Base-by-base conservation (phyloP, 2,113 vertebrate species). In the Puffinus mauretanicus region DNA sequence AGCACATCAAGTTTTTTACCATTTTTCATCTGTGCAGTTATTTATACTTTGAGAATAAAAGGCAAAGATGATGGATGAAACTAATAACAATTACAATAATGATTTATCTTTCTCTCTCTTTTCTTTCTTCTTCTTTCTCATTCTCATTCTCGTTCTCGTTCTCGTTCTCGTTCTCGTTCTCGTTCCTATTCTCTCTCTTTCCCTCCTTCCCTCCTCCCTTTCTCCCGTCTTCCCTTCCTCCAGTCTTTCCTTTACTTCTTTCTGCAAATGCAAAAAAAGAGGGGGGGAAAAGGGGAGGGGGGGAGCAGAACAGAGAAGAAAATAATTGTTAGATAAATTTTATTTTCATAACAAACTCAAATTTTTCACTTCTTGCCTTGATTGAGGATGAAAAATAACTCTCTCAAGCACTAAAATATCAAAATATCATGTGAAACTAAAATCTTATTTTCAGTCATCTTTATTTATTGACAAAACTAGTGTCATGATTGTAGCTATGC, bases 271-370 rank as follows among this genome's bases (percentile, higher is more conserved):
- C 4, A 58, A 67, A 83, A 58, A 22, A 81, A 4, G 1, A 7
- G 5, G 4, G 13, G 13, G 15, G 10, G 9, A 22, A 30, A 15
- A 4, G 1, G 3, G 12, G 1, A 2, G 1, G 3, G 3, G 3
- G 5, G 12, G 16, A 2, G 3, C 6, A 89, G 25, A 40, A 66
- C 2, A 46, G 5, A 44, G 26, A 46, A 51, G 0, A 46, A 65
- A 64, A 80, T 52, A 7, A 34, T 42, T 19, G 3, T 15, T 42
- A 67, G 16, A 76, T 34, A 42, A 24, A 79, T 42, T 66, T 47
- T 67, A 27, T 62, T 80, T 67, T 40, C 21, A 46, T 40, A 24
- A 4, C 2, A 64, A 64, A 69, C 34, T 52, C 22, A 71, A 47
- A 38, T 49, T 44, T 81, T 34, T 38, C 16, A 67, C 3, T 26